phyloP scores from a whole-genome alignment of 2,888 invertebrate genomes.

The Eretmocerus hayati region DNA sequence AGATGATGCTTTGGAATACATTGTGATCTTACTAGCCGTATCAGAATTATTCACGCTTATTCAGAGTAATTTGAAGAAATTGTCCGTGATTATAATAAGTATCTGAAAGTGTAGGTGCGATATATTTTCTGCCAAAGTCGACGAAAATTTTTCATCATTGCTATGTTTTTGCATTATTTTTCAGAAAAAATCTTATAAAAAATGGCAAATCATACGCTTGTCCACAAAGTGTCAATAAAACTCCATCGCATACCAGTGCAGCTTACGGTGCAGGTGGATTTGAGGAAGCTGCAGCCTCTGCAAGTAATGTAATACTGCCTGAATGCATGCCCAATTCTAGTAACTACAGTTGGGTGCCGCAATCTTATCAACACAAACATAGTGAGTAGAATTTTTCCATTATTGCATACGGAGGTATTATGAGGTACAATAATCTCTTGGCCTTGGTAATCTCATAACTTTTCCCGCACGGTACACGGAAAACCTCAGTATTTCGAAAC shows the following conservation, averaged over 20 bases:
- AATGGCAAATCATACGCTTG: slow-evolving; percentile 26
- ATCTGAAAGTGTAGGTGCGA: no score
- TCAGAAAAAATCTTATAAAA: slow-evolving; percentile 29
- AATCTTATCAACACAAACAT: slow-evolving; percentile 38
- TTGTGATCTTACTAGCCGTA: no score
- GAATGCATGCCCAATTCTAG: slow-evolving; percentile 33
- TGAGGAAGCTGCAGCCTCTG: slow-evolving; percentile 14
- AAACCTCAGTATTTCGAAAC: no score
- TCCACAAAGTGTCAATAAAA: slow-evolving; percentile 24
- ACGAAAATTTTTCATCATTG: not conserved
- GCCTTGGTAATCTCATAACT: no score
- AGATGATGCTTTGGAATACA: no score
- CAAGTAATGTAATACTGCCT: slow-evolving; percentile 26
- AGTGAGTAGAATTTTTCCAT: no score
- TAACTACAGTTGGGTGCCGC: slow-evolving; percentile 40
- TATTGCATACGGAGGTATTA: no score
- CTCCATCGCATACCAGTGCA: slow-evolving; percentile 7
- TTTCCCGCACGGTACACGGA: no score
- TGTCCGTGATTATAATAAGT: no score
- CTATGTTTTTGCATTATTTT: slow-evolving; percentile 1
- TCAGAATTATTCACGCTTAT: no score
- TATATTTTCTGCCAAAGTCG: not conserved
- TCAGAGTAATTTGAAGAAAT: no score
- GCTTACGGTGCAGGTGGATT: not conserved
- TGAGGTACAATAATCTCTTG: no score